phyloP scores from a whole-genome alignment of 2,888 invertebrate species.

The Ceriagrion tenellum region DNA sequence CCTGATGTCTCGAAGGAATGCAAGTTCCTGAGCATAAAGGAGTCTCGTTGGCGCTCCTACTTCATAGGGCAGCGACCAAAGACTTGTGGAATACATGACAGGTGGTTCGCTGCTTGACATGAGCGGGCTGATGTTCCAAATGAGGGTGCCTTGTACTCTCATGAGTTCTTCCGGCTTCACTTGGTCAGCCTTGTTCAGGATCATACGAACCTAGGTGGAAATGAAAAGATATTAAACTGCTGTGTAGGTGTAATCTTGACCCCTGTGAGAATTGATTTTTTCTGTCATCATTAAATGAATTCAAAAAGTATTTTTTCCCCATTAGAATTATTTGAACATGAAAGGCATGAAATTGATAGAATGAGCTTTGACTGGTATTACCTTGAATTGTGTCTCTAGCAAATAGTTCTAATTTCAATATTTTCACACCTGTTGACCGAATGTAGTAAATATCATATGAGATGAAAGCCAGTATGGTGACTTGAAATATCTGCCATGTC shows the following conservation, averaged over 20 bases:
- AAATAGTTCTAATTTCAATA: no score
- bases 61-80: conserved; percentile 93
- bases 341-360: no score
- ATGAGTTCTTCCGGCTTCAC: conserved; percentile 95
- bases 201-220: conserved; percentile 87
- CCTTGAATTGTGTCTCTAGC: no score
- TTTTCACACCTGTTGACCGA: no score
- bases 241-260: no score
- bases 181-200: conserved; percentile 96
- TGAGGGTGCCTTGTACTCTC: conserved; percentile 94
- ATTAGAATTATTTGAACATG: no score
- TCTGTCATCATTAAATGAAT: not conserved
- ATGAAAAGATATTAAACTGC: not conserved
- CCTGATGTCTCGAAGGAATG: conserved; percentile 91
- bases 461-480: no score
- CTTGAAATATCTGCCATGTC: no score
- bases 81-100: conserved; percentile 92
- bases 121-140: conserved; percentile 98
- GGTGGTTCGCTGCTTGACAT: conserved; percentile 97
- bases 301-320: not conserved
- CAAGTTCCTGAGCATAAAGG: conserved; percentile 92
- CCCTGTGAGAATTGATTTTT: no score
- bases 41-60: conserved; percentile 89
- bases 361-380: no score
- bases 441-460: no score